Evolutionary conservation across 2,888 invertebrate genomes (phyloP).

Genomic region (Gandaritis pyraliata): DNA sequence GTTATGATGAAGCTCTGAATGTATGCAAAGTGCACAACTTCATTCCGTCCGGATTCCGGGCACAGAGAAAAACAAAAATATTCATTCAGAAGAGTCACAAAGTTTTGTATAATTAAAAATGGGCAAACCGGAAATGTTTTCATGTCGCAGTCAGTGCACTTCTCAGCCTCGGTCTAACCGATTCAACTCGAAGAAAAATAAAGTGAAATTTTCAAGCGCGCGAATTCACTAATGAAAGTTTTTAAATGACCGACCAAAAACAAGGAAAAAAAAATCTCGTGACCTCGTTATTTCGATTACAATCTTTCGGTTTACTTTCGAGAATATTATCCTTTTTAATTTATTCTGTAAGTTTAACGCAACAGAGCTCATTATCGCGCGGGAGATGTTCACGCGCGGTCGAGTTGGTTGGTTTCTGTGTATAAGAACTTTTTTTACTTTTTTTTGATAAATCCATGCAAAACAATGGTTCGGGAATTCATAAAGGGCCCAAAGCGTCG

Average conservation of each 20-base stretch:
- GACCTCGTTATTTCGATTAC: slow-evolving; percentile 77
- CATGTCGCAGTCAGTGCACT: slow-evolving; percentile 43
- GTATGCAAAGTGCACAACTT: slow-evolving; percentile 10
- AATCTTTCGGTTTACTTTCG: slow-evolving; percentile 56
- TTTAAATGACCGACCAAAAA: slow-evolving; percentile 75
- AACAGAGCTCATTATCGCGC: slow-evolving; percentile 46
- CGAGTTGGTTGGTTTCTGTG: slow-evolving; percentile 42
- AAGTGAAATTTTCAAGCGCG: slow-evolving; percentile 69
- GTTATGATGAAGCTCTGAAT: slow-evolving; percentile 6
- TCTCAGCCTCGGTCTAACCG: slow-evolving; percentile 39
- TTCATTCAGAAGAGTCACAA: slow-evolving; percentile 25
- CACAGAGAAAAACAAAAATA: slow-evolving; percentile 17
- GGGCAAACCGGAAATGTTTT: slow-evolving; percentile 37
- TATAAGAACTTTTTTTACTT: slow-evolving; percentile 64
- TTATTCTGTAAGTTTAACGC: slow-evolving; percentile 34
- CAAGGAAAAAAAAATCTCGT: slow-evolving; percentile 64
- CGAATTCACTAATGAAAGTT: slow-evolving; percentile 82
- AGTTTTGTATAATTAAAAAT: slow-evolving; percentile 35
- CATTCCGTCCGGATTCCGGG: background rate
- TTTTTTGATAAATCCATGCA: slow-evolving; percentile 74
- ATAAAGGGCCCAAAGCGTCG: slow-evolving; percentile 73
- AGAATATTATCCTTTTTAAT: slow-evolving; percentile 36
- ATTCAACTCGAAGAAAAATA: slow-evolving; percentile 66
- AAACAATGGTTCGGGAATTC: slow-evolving; percentile 77
- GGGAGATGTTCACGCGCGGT: slow-evolving; percentile 26